These are phyloP conservation scores for Theristicus caerulescens DNA, from an alignment of 2,113 vertebrate species.

Conservation along the genomic window DNA sequence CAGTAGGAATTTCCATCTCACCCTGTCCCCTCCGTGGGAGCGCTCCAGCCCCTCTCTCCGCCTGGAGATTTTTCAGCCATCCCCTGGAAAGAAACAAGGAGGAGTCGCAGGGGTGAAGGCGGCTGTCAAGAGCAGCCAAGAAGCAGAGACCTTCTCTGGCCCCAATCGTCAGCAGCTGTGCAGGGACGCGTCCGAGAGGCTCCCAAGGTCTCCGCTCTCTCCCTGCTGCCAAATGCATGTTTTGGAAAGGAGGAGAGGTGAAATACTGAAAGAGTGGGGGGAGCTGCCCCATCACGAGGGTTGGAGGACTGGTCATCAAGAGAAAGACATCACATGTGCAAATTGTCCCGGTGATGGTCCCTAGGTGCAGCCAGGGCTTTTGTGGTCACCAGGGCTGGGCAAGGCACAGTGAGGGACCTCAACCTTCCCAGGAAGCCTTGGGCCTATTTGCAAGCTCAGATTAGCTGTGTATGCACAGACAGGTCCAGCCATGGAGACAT, in stretches of 20 bases:
- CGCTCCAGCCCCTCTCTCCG: not conserved
- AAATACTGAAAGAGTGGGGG: not conserved
- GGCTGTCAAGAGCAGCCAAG: not conserved
- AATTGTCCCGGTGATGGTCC: not conserved
- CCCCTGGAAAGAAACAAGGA: not conserved
- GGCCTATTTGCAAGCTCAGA: not conserved
- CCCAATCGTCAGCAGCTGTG: not conserved
- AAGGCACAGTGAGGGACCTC: not conserved
- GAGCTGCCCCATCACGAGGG: rapidly evolving
- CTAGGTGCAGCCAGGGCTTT: not conserved
- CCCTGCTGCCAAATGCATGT: not conserved
- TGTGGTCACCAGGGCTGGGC: not conserved
- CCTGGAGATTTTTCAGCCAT: not conserved
- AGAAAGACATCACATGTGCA: not conserved
- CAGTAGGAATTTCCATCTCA: not conserved
- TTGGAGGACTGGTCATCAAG: not conserved
- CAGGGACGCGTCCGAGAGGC: not conserved
- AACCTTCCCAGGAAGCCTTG: not conserved
- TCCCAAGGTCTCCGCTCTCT: not conserved
- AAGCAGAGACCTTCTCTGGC: not conserved
- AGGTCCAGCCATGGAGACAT: not conserved
- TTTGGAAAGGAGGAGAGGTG: not conserved
- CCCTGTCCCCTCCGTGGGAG: not conserved
- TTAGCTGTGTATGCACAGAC: not conserved
- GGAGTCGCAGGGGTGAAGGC: not conserved